Percentiles rank a stretch among this genome's conserved stretches.
Evolutionary conservation across 2,797 vertebrate genomes (phyloP).

Genomic region (Ataeniobius toweri): DNA sequence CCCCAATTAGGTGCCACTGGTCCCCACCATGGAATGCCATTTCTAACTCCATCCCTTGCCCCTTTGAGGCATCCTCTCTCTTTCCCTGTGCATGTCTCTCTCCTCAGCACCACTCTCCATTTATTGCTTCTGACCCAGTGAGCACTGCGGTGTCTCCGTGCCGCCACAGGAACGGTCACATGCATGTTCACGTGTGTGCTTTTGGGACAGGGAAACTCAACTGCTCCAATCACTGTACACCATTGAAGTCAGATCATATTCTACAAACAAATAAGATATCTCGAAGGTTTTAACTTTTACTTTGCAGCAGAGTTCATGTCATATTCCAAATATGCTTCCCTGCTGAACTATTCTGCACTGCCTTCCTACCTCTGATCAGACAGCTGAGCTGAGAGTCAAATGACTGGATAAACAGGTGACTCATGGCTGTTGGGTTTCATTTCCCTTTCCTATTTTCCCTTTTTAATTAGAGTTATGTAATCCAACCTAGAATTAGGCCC

Average conservation of each 20-base stretch:
- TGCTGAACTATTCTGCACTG: too few species aligned
- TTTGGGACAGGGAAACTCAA: conserved; percentile 5
- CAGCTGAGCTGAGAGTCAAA: too few species aligned
- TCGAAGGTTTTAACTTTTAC: background rate
- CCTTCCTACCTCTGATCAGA: too few species aligned
- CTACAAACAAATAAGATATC: background rate
- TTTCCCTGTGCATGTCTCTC: conserved; percentile 34
- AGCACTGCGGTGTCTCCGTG: conserved; percentile 45
- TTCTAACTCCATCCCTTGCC: conserved; percentile 11
- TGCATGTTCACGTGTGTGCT: conserved; percentile 28
- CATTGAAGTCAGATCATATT: too few species aligned
- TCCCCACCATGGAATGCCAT: conserved; percentile 16
- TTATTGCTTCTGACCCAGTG: conserved; percentile 74
- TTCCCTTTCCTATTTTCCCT: too few species aligned
- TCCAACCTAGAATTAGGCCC: too few species aligned
- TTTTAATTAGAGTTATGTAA: too few species aligned
- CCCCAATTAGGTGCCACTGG: conserved; percentile 44
- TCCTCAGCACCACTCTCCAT: conserved; percentile 65
- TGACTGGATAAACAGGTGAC: background rate
- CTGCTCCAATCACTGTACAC: background rate
- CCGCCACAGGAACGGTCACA: conserved; percentile 19
- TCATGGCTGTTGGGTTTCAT: background rate
- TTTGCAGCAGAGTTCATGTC: background rate
- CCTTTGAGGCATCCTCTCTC: conserved; percentile 53
- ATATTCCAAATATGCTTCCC: background rate